Evolutionary conservation across 2,888 invertebrate species (phyloP).

Genomic region (Teinopalpus imperialis): DNA sequence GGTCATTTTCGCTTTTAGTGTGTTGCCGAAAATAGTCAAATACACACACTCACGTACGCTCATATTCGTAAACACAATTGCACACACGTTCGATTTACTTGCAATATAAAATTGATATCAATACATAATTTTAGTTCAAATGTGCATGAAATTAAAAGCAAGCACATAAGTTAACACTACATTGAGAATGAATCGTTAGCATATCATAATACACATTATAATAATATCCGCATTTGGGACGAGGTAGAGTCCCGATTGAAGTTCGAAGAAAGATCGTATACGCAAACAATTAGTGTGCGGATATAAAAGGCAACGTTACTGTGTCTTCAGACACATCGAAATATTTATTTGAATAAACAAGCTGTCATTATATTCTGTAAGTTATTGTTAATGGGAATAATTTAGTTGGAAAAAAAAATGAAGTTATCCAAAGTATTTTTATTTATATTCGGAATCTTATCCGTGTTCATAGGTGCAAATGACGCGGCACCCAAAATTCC

Average conservation of each 20-base stretch:
- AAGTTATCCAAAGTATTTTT: slow-evolving; percentile 7
- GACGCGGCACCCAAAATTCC: slow-evolving; percentile 47
- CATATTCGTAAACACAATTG: no score
- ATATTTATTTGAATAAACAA: background rate
- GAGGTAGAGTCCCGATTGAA: slow-evolving; percentile 3
- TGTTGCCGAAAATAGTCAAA: no score
- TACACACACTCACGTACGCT: no score
- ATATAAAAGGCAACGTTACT: slow-evolving; percentile 4
- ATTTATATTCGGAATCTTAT: slow-evolving; percentile 17
- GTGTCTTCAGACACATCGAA: background rate
- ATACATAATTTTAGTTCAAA: slow-evolving; percentile 2
- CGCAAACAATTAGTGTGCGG: background rate
- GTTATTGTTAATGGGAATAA: no score
- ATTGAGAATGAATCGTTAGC: no score
- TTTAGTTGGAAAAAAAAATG: slow-evolving; percentile 7
- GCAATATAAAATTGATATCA: no score
- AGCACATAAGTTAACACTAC: background rate
- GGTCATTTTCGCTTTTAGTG: no score
- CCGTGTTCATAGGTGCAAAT: slow-evolving; percentile 30
- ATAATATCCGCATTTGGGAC: background rate
- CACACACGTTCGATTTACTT: no score
- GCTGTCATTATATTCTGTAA: no score
- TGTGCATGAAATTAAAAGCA: slow-evolving; percentile 8
- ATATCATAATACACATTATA: no score
- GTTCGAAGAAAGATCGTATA: slow-evolving; percentile 4